These are phyloP conservation scores for Xestia c-nigrum DNA, from an alignment of 2,888 invertebrate species.

Conservation along the genomic window DNA sequence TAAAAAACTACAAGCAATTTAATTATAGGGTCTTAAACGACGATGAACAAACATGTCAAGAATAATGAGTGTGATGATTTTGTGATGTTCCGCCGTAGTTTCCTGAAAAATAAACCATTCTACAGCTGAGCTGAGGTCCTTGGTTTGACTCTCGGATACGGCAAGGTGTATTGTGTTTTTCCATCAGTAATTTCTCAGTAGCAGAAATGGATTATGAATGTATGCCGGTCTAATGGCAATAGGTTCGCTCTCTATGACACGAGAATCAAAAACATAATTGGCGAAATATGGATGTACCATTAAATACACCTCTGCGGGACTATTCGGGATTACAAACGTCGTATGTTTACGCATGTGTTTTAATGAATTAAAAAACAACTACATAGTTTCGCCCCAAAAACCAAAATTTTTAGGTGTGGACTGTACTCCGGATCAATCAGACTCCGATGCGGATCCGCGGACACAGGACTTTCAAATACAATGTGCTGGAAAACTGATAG, in stretches of 20 bases:
- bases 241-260: not conserved
- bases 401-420: not conserved
- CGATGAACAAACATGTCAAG: not conserved
- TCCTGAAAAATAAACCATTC: not conserved
- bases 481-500: not conserved
- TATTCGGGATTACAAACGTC: not conserved
- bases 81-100: not conserved
- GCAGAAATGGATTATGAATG: not conserved
- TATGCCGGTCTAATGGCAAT: not conserved
- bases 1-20: conserved; percentile 19
- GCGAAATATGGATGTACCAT: not conserved
- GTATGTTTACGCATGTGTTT: not conserved
- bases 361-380: not conserved
- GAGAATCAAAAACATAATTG: not conserved
- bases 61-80: not conserved
- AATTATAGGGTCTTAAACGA: conserved; percentile 15
- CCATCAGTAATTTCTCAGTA: not conserved
- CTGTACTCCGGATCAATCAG: not conserved
- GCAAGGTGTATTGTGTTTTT: not conserved
- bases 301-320: not conserved
- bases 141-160: not conserved
- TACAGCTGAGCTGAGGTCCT: not conserved
- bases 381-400: not conserved
- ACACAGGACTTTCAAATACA: not conserved
- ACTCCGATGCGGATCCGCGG: not conserved